Evolutionary conservation across 2,797 vertebrate species (phyloP).

Genomic region (Silurus aristotelis): DNA sequence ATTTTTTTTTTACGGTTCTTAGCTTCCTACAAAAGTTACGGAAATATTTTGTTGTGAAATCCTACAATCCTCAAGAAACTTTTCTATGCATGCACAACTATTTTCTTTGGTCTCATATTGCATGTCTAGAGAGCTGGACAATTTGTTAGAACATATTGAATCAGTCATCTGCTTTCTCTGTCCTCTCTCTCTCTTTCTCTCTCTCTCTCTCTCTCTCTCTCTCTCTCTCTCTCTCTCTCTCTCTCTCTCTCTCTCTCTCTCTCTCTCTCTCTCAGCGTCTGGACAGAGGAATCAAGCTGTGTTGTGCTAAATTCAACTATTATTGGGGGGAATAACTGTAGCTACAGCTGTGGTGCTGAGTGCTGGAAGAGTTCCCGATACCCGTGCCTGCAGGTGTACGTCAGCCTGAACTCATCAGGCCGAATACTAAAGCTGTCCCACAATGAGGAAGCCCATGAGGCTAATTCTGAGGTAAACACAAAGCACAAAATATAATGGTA

Average conservation of each 20-base stretch:
- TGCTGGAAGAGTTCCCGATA: slow-evolving; percentile 89
- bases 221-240: background rate
- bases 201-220: background rate
- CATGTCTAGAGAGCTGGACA: background rate
- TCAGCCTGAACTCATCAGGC: slow-evolving; percentile 86
- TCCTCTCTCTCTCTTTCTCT: background rate
- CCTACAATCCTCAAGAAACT: background rate
- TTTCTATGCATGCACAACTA: background rate
- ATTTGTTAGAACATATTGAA: background rate
- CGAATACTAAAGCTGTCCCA: slow-evolving; percentile 84
- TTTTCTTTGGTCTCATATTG: background rate
- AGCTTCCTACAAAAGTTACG: background rate
- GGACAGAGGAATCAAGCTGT: slow-evolving; percentile 87
- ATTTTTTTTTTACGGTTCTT: background rate
- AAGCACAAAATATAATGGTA: background rate
- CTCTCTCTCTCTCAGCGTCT: slow-evolving; percentile 74
- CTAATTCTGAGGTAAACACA: slow-evolving; percentile 82
- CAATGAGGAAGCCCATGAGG: slow-evolving; percentile 87
- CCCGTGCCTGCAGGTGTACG: slow-evolving; percentile 91
- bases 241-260: background rate
- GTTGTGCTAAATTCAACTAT: slow-evolving; percentile 85
- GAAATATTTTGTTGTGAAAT: background rate
- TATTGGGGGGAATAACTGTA: slow-evolving; percentile 88
- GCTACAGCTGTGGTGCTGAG: slow-evolving; percentile 88
- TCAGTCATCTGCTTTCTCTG: background rate